A percentile compares a stretch with the other conserved stretches of the same genome.
Evolutionary conservation across 2,888 invertebrate genomes (phyloP).

Genomic region (Teleogryllus oceanicus): DNA sequence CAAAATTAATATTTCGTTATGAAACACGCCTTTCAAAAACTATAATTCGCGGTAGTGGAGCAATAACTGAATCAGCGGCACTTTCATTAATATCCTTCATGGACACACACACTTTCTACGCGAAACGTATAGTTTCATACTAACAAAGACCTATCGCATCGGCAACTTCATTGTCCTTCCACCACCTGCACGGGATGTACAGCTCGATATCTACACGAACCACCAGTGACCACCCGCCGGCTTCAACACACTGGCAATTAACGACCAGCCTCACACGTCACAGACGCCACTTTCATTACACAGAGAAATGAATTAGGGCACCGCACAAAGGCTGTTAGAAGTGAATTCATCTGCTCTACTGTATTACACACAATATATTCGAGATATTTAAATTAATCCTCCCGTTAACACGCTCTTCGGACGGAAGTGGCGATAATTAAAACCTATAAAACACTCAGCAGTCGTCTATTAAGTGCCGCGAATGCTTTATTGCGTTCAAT

Average conservation of each 20-base stretch:
- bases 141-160: too few species aligned
- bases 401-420: not conserved
- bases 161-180: too few species aligned
- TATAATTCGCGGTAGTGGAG: too few species aligned
- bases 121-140: too few species aligned
- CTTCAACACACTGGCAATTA: not conserved
- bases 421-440: not conserved
- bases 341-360: not conserved
- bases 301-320: not conserved
- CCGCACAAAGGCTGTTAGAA: not conserved
- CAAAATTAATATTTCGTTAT: too few species aligned
- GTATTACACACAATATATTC: conserved; percentile 1
- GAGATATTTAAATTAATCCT: conserved; percentile 9
- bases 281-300: not conserved
- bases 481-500: not conserved
- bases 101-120: too few species aligned
- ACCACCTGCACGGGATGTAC: not conserved
- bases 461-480: not conserved
- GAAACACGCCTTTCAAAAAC: too few species aligned
- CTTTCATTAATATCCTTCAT: too few species aligned
- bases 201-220: not conserved
- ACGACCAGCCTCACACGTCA: not conserved
- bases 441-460: conserved; percentile 10
- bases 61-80: too few species aligned
- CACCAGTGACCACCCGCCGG: not conserved